Percentiles rank a stretch among this genome's conserved stretches.
Conservation (phyloP, 2,797 vertebrate species). For the Psittacula echo region DNA sequence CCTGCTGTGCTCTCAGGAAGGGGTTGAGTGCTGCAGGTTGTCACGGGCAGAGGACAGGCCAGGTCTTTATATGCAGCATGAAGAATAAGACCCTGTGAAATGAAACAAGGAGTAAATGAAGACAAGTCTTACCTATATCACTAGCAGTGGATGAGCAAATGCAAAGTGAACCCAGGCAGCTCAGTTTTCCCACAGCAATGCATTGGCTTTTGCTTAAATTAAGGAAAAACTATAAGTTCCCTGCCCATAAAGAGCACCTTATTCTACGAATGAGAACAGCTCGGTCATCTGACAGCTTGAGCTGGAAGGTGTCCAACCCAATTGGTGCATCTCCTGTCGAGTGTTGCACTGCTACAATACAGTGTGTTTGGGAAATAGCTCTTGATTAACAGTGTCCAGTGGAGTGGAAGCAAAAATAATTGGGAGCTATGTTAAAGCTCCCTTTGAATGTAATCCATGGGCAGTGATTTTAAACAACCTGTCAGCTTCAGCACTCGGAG, state of each 20-base stretch:
- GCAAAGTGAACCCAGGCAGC: neutral
- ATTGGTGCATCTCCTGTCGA: conserved; percentile 14
- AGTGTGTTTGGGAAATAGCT: conserved; percentile 42
- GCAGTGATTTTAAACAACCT: conserved; percentile 50
- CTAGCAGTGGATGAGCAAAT: neutral
- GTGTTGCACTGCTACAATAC: conserved; percentile 1
- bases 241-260: neutral
- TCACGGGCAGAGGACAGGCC: neutral
- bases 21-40: neutral
- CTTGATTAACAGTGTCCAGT: conserved; percentile 60
- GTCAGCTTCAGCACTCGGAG: conserved; percentile 21
- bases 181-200: neutral
- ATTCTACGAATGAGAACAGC: neutral
- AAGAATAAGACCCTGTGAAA: neutral
- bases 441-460: conserved; percentile 18
- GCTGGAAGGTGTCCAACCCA: conserved; percentile 51
- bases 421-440: conserved; percentile 66
- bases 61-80: neutral
- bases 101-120: neutral
- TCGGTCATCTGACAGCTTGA: neutral
- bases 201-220: neutral
- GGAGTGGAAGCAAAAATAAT: conserved; percentile 73
- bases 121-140: neutral
- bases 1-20: neutral
- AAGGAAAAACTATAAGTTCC: neutral